Evolutionary conservation across 2,797 vertebrate genomes (phyloP), one percentile per base, ranked within the genome.

Genomic region (Myripristis jacobus): DNA sequence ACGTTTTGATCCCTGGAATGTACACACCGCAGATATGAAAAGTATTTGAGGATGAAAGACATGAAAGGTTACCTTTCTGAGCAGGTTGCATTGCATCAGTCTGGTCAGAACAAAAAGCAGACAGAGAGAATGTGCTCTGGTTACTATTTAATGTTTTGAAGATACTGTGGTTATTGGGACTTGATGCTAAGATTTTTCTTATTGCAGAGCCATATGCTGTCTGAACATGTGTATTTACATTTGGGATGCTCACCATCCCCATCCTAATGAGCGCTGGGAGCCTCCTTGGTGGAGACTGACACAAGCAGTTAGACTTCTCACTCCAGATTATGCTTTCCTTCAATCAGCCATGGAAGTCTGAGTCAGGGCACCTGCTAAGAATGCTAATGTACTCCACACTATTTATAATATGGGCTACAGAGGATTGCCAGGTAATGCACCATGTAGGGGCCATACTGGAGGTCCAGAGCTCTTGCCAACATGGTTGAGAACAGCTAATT

Each of bases 51-150:
- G 77, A 83, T 84, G 86, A 83, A 72, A 72, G 27, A 82, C 87
- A 86, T 86, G 78, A 85, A 88, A 86, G 83, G 52, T 62, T 75
- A 80, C 79, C 70, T 84, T 81, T 70, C 68, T 66, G 48, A 70
- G 59, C 51, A 10, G 64, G 46, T 69, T 48, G 58, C 54, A 15
- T 84, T 86, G 73, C 85, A 62, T 85, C 81, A 84, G 10, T 18
- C 59, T 19, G 31, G 52, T 58, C 1, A 10, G 65, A 61, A 78
- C 68, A 68, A 83, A 66, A 77, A 79, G 66, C 63, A 60, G 75
- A 73, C 51, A 59, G n/a, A 12, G 55, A 27, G 6, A 43, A 70
- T 12, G 16, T 29, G 6, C 11, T 52, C 15, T 52, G 19, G 51
- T 56, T 66, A 7, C 52, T 44, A 24, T 63, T 54, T 71, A 41